A percentile compares a stretch with the other conserved stretches of the same genome.
Evolutionary conservation across 2,888 invertebrate genomes (phyloP).

Genomic region (Galerucella calmariensis): DNA sequence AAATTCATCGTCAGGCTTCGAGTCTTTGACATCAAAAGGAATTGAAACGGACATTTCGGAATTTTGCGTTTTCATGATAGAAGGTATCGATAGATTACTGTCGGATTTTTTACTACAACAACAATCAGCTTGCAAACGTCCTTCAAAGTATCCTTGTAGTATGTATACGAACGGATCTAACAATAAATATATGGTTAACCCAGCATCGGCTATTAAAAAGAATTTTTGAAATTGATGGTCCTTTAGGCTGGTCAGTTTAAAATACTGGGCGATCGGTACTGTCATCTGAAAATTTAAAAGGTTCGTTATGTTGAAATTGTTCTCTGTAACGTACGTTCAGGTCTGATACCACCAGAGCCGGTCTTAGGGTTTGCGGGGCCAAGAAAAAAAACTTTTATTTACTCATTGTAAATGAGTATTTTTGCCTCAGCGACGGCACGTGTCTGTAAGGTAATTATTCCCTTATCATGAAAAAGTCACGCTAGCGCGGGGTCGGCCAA

Average conservation of each 20-base stretch:
- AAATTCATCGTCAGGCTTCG: conserved; percentile 22
- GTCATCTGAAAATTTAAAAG: conserved; percentile 68
- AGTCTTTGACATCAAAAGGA: conserved; percentile 9
- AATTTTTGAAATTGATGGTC: conserved; percentile 63
- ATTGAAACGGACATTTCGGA: conserved; percentile 27
- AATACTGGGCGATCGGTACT: conserved; percentile 72
- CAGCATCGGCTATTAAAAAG: conserved; percentile 74
- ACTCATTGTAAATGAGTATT: too few relatives aligned
- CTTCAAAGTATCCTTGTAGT: conserved; percentile 71
- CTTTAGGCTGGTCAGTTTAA: conserved; percentile 31
- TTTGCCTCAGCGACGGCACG: too few relatives aligned
- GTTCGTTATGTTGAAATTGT: background rate
- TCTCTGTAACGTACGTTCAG: background rate
- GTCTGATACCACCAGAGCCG: background rate
- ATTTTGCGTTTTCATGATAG: conserved; percentile 27
- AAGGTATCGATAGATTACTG: conserved; percentile 45
- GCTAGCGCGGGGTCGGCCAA: too few relatives aligned
- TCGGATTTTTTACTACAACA: conserved; percentile 50
- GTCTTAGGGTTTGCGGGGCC: too few relatives aligned
- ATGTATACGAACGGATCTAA: conserved; percentile 88
- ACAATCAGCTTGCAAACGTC: conserved; percentile 49
- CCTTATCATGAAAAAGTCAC: too few relatives aligned
- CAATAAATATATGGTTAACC: conserved; percentile 84
- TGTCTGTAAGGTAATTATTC: too few relatives aligned
- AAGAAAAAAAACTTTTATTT: too few relatives aligned